Evolutionary conservation across 2,113 vertebrate genomes (phyloP), one percentile per base, ranked within the genome.

Genomic region (Noctilio leporinus): DNA sequence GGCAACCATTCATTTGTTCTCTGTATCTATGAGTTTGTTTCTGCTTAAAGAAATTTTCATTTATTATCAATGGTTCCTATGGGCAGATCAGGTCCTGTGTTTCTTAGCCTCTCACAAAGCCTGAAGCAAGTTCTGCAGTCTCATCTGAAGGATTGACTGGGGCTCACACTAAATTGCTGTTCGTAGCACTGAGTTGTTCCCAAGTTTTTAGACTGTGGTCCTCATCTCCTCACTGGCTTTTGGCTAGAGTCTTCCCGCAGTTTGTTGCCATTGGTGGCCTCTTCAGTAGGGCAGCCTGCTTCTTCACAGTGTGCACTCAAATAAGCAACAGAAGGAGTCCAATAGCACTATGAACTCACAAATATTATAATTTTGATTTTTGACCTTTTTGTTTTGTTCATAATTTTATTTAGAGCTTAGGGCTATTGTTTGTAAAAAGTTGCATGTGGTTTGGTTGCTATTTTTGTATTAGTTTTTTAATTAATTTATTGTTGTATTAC

Each of bases 391-490:
- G n/a, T 62, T 87, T n/a, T n/a, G n/a, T n/a, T n/a, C 33, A 43
- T 86, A 90, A 81, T 90, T 92, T 96, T 81, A 87, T 76, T 94
- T 78, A n/a, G n/a, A n/a, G n/a, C n/a, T n/a, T n/a, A n/a, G n/a
- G n/a, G 43, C 35, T 76, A 0, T 85, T 91, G 43, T n/a, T 90
- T 96, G 51, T 59, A 33, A 90, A 89, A 85, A 51, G 40, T 6
- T 49, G 20, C 30, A 15, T 35, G 59, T 93, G 30, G 22, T 88
- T 49, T 86, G n/a, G 57, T 67, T 59, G 65, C 30, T 62, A 1
- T 59, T 73, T 7, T 76, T 93, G 26, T 7, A 33, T 91, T 80
- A 11, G n/a, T 70, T 80, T 89, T 89, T 84, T n/a, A n/a, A n/a
- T n/a, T n/a, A n/a, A n/a, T n/a, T n/a, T n/a, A n/a, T n/a, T n/a